A percentile compares a stretch with the other conserved stretches of the same genome.
Conservation (phyloP, 2,797 vertebrate species). For the Notolabrus celidotus region DNA sequence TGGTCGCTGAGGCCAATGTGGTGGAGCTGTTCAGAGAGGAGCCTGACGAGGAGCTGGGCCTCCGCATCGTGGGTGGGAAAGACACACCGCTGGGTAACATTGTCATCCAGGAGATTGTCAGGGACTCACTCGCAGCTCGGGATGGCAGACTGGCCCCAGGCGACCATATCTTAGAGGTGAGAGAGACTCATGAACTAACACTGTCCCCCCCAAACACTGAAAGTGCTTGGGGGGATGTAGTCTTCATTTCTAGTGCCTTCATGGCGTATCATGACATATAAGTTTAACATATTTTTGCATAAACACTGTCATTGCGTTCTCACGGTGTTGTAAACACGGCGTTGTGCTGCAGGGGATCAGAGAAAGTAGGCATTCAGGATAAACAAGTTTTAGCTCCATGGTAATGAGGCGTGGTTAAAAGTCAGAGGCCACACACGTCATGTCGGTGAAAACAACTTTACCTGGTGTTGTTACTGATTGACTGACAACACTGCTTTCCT, state of each 20-base stretch:
- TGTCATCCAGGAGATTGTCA: constrained; percentile 91
- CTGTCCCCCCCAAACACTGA: no score
- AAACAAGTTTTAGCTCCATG: constrained; percentile 66
- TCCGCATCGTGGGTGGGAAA: constrained; percentile 94
- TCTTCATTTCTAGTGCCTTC: not conserved
- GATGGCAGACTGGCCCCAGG: constrained; percentile 92
- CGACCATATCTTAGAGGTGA: constrained; percentile 94
- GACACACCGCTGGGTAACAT: constrained; percentile 95
- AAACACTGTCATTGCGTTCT: constrained; percentile 28
- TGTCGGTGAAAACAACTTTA: constrained; percentile 8
- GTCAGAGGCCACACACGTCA: constrained; percentile 7
- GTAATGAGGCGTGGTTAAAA: constrained; percentile 62
- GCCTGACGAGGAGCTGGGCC: constrained; percentile 89
- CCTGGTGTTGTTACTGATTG: constrained; percentile 39
- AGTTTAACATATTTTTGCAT: constrained; percentile 9
- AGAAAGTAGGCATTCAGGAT: constrained; percentile 64
- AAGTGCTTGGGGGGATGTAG: constrained; percentile 4
- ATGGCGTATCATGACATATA: constrained; percentile 15
- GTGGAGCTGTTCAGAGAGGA: constrained; percentile 91
- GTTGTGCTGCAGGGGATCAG: constrained; percentile 9
- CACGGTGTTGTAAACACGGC: constrained; percentile 49
- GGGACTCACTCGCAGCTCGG: constrained; percentile 87
- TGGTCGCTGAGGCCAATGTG: constrained; percentile 90
- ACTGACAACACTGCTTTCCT: constrained; percentile 6
- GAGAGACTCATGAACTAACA: constrained; percentile 21